A percentile compares a stretch with the other conserved stretches of the same genome.
These are phyloP conservation scores for Seriola rivoliana DNA, from an alignment of 2,113 vertebrate species.

Conservation along the genomic window DNA sequence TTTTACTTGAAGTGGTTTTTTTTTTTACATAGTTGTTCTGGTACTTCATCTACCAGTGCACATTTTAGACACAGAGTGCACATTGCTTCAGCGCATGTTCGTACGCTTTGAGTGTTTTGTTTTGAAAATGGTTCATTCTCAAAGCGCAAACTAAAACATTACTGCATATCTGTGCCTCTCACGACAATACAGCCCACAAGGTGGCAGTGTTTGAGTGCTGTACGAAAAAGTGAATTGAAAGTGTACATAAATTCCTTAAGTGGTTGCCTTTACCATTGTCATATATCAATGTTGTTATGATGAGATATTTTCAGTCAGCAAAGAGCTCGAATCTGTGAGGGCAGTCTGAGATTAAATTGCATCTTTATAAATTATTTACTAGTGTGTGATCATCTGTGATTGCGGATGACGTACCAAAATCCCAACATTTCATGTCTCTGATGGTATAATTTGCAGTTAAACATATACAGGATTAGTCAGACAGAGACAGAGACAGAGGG, in stretches of 20 bases:
- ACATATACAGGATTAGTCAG: conserved; percentile 20
- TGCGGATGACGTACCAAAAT: not conserved
- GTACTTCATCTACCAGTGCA: too few species aligned
- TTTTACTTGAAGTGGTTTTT: not conserved
- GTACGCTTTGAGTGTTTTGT: not conserved
- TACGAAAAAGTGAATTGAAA: not conserved
- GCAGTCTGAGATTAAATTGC: conserved; percentile 31
- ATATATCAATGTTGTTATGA: conserved; percentile 12
- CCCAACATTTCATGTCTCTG: conserved; percentile 43
- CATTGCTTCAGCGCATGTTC: not conserved
- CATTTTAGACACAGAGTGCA: not conserved
- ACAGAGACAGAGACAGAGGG: conserved; percentile 33
- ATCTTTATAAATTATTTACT: conserved; percentile 18
- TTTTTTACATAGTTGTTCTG: too few species aligned
- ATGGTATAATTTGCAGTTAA: conserved; percentile 38
- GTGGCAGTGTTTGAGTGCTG: conserved; percentile 67
- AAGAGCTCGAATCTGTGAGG: not conserved
- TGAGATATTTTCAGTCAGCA: conserved; percentile 12
- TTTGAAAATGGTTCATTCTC: not conserved
- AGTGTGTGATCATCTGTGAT: conserved; percentile 2
- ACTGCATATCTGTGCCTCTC: not conserved
- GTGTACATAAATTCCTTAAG: not conserved
- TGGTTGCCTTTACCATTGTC: not conserved
- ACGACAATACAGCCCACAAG: conserved; percentile 65
- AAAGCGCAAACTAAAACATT: not conserved